These are phyloP conservation scores for Zelleria hepariella DNA, from an alignment of 2,888 invertebrate genomes.

Conservation along the genomic window DNA sequence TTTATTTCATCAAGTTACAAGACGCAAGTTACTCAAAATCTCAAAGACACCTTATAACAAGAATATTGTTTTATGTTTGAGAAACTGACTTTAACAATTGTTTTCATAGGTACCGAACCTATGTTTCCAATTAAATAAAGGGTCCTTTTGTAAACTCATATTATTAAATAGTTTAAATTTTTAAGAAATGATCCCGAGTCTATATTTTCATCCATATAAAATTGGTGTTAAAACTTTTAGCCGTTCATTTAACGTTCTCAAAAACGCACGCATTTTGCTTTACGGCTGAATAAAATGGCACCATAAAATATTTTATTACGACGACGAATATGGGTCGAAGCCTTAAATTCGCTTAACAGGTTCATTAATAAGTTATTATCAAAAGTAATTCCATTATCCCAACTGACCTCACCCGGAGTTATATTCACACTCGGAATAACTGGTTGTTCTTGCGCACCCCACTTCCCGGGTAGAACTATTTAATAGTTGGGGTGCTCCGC, in stretches of 20 bases:
- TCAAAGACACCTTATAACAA: too few species aligned
- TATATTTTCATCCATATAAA: constrained; percentile 43
- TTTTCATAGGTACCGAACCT: too few species aligned
- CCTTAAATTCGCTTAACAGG: neutral
- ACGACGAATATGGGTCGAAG: neutral
- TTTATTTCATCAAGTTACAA: too few species aligned
- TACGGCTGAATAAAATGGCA: neutral
- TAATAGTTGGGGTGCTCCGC: neutral
- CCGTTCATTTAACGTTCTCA: too few species aligned
- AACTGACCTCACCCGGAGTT: constrained; percentile 10
- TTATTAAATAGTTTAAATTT: too few species aligned
- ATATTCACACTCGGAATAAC: neutral
- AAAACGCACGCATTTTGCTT: neutral
- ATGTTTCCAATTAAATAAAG: too few species aligned
- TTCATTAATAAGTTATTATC: neutral
- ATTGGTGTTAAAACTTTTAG: too few species aligned
- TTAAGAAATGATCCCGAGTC: too few species aligned
- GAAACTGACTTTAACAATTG: too few species aligned
- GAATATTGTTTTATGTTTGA: too few species aligned
- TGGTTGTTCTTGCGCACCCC: neutral
- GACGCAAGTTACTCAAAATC: too few species aligned
- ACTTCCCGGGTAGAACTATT: neutral
- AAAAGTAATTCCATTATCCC: constrained; percentile 50
- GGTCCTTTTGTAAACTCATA: too few species aligned
- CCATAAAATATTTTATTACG: neutral